Evolutionary conservation across 1,140 invertebrate species (phyloP).

Genomic region (Leptonema lineaticorne): DNA sequence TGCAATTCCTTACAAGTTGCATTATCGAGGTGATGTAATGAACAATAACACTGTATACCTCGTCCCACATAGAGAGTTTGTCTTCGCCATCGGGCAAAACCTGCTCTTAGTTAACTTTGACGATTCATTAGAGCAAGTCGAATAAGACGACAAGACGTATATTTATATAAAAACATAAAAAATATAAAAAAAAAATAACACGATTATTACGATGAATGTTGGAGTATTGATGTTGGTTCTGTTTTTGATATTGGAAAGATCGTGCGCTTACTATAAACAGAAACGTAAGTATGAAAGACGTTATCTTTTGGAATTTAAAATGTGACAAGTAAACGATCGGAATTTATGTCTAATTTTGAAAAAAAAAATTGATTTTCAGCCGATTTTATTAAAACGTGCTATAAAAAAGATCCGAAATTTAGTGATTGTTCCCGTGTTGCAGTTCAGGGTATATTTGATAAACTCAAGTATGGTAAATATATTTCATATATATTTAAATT

Average conservation of each 20-base stretch:
- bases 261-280: constrained; percentile 30
- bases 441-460: constrained; percentile 63
- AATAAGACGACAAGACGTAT: constrained; percentile 15
- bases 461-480: constrained; percentile 57
- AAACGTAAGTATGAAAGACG: constrained; percentile 33
- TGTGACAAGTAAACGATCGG: no score
- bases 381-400: constrained; percentile 64
- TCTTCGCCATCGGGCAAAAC: constrained; percentile 19
- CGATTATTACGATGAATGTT: constrained; percentile 1
- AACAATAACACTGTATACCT: constrained; percentile 33
- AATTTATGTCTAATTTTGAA: no score
- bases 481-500: no score
- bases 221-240: constrained; percentile 4
- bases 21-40: constrained; percentile 37
- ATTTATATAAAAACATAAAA: no score
- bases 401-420: constrained; percentile 62
- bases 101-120: constrained; percentile 34
- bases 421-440: constrained; percentile 63
- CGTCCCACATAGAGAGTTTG: constrained; percentile 31
- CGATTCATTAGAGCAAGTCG: constrained; percentile 30
- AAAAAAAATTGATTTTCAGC: constrained; percentile 58
- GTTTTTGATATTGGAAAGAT: not conserved
- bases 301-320: not conserved
- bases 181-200: no score
- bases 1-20: constrained; percentile 38